Percentiles rank a stretch among this genome's conserved stretches.
Conservation (phyloP, 1,140 invertebrate species). For the Neodiprion lecontei region DNA sequence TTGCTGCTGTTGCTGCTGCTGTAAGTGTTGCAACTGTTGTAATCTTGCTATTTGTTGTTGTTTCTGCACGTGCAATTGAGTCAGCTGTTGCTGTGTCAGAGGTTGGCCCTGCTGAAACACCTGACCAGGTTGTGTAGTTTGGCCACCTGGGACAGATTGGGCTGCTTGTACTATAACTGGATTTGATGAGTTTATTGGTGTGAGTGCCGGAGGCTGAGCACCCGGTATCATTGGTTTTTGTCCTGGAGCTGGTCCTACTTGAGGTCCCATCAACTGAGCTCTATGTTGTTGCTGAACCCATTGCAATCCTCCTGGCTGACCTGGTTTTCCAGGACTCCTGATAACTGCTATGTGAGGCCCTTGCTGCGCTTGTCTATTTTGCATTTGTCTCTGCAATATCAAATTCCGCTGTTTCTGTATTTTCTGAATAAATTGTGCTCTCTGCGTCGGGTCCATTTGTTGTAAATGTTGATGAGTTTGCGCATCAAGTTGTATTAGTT, state of each 20-base stretch:
- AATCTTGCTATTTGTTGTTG: slow-evolving; percentile 62
- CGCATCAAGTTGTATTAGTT: slow-evolving; percentile 79
- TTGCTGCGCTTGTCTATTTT: slow-evolving; percentile 61
- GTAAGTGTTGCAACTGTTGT: slow-evolving; percentile 45
- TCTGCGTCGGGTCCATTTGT: slow-evolving; percentile 79
- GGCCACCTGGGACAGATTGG: slow-evolving; percentile 42
- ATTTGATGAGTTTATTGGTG: slow-evolving; percentile 56
- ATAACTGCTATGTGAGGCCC: slow-evolving; percentile 63
- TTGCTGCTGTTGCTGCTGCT: slow-evolving; percentile 44
- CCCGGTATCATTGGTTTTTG: slow-evolving; percentile 55
- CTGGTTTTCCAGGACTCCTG: slow-evolving; percentile 59
- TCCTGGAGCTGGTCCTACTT: slow-evolving; percentile 44
- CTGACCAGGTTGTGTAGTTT: slow-evolving; percentile 41
- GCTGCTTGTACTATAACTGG: slow-evolving; percentile 53
- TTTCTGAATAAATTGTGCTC: slow-evolving; percentile 78
- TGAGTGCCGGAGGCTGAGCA: slow-evolving; percentile 55
- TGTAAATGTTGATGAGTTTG: slow-evolving; percentile 84
- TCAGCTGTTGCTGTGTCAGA: slow-evolving; percentile 50
- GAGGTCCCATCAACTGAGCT: slow-evolving; percentile 56
- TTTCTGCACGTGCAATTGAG: slow-evolving; percentile 56
- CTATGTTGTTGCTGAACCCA: slow-evolving; percentile 63
- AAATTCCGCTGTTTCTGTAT: slow-evolving; percentile 74
- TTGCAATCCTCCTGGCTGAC: slow-evolving; percentile 56
- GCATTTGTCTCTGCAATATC: slow-evolving; percentile 62
- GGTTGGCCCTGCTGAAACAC: slow-evolving; percentile 51